phyloP scores from a whole-genome alignment of 2,888 invertebrate genomes.

The Theodoxus fluviatilis region DNA sequence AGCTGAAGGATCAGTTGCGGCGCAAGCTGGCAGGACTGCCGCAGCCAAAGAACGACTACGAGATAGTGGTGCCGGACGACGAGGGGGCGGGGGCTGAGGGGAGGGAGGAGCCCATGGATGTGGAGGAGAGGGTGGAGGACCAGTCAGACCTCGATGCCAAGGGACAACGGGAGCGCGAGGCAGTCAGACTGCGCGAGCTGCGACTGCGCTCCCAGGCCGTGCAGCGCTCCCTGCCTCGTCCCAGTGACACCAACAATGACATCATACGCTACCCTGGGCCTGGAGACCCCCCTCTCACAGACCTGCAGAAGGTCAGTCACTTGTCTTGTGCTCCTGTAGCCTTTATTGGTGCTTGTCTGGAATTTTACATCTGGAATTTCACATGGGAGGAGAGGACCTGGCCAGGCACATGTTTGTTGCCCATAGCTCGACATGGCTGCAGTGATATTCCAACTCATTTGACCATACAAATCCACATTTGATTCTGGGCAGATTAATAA shows the following conservation, averaged over 20 bases:
- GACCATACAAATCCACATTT: too few species aligned
- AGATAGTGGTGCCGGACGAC: constrained; percentile 94
- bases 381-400: too few species aligned
- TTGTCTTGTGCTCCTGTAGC: not conserved
- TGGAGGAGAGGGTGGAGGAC: constrained; percentile 71
- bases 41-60: constrained; percentile 94
- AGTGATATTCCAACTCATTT: too few species aligned
- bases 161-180: constrained; percentile 43
- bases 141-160: constrained; percentile 76
- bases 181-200: constrained; percentile 64
- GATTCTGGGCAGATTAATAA: too few species aligned
- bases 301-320: constrained; percentile 76
- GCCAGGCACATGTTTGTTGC: too few species aligned
- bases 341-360: not conserved
- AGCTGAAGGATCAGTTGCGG: constrained; percentile 65
- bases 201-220: constrained; percentile 79
- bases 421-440: too few species aligned
- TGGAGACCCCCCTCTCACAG: constrained; percentile 77
- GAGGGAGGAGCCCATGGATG: constrained; percentile 63
- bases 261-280: constrained; percentile 80
- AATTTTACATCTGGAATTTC: not conserved
- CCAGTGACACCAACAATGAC: constrained; percentile 83
- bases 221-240: constrained; percentile 84
- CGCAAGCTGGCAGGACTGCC: constrained; percentile 84
- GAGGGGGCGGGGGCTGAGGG: constrained; percentile 68